phyloP scores from a whole-genome alignment of 1,140 invertebrate genomes.

The Chymomyza costata region DNA sequence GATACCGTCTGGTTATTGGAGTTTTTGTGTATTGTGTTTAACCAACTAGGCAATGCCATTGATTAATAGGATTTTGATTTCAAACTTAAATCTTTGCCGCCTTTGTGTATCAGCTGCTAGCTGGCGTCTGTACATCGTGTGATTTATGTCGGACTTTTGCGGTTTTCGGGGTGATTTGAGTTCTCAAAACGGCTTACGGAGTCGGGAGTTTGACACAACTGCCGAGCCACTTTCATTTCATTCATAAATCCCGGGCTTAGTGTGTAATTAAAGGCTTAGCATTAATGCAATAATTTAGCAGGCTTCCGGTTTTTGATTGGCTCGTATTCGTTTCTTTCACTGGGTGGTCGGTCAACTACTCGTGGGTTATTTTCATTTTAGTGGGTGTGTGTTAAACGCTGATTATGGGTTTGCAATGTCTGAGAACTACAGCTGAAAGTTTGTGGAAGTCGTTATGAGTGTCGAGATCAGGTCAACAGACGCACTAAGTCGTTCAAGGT shows the following conservation, averaged over 20 bases:
- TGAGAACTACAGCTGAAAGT: no score
- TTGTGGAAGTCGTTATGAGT: no score
- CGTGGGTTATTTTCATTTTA: conserved; percentile 1
- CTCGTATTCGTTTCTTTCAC: conserved; percentile 17
- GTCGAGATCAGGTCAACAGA: no score
- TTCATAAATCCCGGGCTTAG: conserved; percentile 31
- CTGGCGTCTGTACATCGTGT: conserved; percentile 36
- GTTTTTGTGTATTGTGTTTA: conserved; percentile 35
- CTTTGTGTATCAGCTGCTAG: conserved; percentile 26
- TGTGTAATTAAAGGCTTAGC: conserved; percentile 62
- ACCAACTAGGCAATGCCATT: conserved; percentile 23
- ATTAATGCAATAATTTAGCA: conserved; percentile 66
- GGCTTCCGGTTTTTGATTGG: conserved; percentile 67
- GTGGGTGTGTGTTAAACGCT: conserved; percentile 31
- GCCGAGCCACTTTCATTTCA: conserved; percentile 32
- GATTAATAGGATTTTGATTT: conserved; percentile 68
- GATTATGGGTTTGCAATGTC: conserved; percentile 50
- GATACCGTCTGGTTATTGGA: conserved; percentile 57
- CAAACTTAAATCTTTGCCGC: conserved; percentile 7
- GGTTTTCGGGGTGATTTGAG: not conserved
- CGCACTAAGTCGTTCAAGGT: no score
- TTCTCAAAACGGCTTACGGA: no score
- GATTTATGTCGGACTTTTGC: conserved; percentile 41
- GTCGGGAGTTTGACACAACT: conserved; percentile 1
- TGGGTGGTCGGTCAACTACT: conserved; percentile 40